Evolutionary conservation across 2,797 vertebrate genomes (phyloP).

Genomic region (Echeneis naucrates): DNA sequence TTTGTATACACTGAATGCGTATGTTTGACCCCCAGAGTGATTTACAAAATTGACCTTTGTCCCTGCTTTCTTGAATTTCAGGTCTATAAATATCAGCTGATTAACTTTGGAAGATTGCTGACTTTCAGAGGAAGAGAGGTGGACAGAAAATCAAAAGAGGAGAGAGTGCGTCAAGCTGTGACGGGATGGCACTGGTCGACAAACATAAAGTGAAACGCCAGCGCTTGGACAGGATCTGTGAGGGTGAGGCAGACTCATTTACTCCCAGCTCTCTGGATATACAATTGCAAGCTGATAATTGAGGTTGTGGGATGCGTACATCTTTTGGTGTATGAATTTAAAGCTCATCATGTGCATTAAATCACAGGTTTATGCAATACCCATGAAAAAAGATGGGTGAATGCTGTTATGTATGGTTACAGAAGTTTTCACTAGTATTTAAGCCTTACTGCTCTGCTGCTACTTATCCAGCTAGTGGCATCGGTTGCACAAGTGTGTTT

Average conservation of each 20-base stretch:
- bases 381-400: constrained; percentile 20
- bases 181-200: constrained; percentile 85
- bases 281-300: constrained; percentile 17
- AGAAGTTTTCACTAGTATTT: constrained; percentile 53
- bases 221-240: constrained; percentile 87
- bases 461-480: constrained; percentile 55
- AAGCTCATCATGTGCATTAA: constrained; percentile 11
- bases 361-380: constrained; percentile 26
- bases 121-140: constrained; percentile 48
- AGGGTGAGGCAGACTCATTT: constrained; percentile 74
- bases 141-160: constrained; percentile 47
- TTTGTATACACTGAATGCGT: no score
- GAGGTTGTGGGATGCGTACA: background rate
- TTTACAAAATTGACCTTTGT: constrained; percentile 9
- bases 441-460: constrained; percentile 49
- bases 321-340: constrained; percentile 12
- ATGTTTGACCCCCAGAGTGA: background rate
- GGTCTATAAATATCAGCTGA: constrained; percentile 58
- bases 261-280: background rate
- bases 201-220: constrained; percentile 89
- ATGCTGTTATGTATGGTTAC: constrained; percentile 40
- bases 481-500: constrained; percentile 68
- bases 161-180: constrained; percentile 37
- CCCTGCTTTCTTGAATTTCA: constrained; percentile 57
- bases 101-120: constrained; percentile 65